Evolutionary conservation across 2,888 invertebrate genomes (phyloP), one percentile per base, ranked within the genome.

Genomic region (Campopleginae sp.): DNA sequence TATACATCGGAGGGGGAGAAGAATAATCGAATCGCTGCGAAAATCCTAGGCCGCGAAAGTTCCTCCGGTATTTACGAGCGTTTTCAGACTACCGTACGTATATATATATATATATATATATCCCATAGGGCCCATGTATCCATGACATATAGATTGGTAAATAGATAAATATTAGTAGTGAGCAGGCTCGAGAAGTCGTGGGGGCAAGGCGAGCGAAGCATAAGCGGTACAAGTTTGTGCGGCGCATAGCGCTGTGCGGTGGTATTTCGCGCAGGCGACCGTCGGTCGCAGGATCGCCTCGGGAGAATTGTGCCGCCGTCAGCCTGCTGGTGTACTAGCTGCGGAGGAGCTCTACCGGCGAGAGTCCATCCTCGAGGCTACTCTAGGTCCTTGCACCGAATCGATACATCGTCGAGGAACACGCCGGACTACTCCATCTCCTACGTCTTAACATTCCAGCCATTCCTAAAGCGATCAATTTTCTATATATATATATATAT

Each of bases 311-410:
- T n/a, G n/a, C 72, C 72, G 65, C 76, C 68, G 42, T 70, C 79
- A 75, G 63, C 6, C 14, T 58, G 58, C 14, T 58, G 58, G 8
- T 38, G 58, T 58, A 14, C 1, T n/a, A n/a, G 23, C 58, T n/a
- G n/a, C 58, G 58, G 58, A 58, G 70, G 79, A 75, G 70, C 75
- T 79, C 79, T 79, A 82, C 71, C 77, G 61, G n/a, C n/a, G 63
- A 48, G 80, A 66, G 72, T 80, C 61, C 38, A 72, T 61, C 66
- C 84, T 61, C 61, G 80, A 80, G 84, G 84, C 54, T 80, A 84
- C 84, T 84, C 84, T 66, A 72, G 84, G 84, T 84, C 84, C 74
- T 84, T 84, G 84, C 84, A 84, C 84, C 84, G 77, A 83, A 83
- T 83, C 75, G 75, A 75, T 79, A 79, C 63, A 51, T 68, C 68